Conservation (phyloP, 2,113 vertebrate species). For the Larimichthys polyactis region DNA sequence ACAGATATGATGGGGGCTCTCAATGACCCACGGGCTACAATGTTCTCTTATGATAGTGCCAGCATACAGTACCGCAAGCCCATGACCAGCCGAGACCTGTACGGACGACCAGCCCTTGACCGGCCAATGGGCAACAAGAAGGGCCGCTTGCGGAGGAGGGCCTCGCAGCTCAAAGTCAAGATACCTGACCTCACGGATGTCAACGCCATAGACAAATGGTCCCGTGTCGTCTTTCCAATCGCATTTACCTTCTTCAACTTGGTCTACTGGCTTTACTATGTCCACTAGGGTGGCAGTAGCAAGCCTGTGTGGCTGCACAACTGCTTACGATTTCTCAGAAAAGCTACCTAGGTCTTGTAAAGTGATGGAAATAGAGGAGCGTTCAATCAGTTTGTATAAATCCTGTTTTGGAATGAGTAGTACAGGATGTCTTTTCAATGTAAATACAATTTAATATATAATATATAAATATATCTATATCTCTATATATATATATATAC, state of each 20-base stretch:
- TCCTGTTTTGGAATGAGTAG: constrained; percentile 54
- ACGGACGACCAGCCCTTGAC: constrained; percentile 84
- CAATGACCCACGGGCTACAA: constrained; percentile 84
- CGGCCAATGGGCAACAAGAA: constrained; percentile 87
- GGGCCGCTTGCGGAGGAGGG: constrained; percentile 87
- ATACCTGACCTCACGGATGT: constrained; percentile 96
- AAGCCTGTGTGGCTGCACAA: constrained; percentile 12
- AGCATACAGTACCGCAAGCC: constrained; percentile 92
- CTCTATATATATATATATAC: constrained; percentile 47
- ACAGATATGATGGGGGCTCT: constrained; percentile 83
- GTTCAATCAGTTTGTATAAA: constrained; percentile 59
- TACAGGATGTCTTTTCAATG: constrained; percentile 70
- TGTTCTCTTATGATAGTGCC: constrained; percentile 88
- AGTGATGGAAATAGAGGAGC: constrained; percentile 26
- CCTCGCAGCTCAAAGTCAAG: constrained; percentile 95
- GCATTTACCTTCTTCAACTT: constrained; percentile 95
- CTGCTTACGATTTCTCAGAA: constrained; percentile 41
- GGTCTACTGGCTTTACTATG: constrained; percentile 97
- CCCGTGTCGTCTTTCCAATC: constrained; percentile 94
- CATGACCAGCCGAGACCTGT: constrained; percentile 87
- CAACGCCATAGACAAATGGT: constrained; percentile 98
- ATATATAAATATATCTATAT: constrained; percentile 48
- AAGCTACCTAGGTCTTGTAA: constrained; percentile 54
- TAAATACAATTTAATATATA: constrained; percentile 78
- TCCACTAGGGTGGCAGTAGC: constrained; percentile 85